These are phyloP conservation scores for Elephas maximus DNA, from an alignment of 2,113 vertebrate genomes.

Conservation along the genomic window DNA sequence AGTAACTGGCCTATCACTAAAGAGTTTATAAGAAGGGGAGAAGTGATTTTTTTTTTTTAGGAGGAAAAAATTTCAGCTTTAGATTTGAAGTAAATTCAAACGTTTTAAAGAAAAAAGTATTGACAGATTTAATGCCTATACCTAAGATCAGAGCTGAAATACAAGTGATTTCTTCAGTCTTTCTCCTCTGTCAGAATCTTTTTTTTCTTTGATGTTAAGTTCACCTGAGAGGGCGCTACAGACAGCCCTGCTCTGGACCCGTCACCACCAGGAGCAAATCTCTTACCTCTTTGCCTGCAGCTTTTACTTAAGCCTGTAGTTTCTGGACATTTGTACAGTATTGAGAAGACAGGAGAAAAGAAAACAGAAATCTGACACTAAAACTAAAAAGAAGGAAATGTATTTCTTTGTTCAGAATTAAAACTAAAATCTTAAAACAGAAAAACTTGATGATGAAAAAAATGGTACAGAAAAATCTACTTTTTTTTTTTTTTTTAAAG, in stretches of 20 bases:
- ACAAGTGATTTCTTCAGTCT: constrained; percentile 88
- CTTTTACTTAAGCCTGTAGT: constrained; percentile 93
- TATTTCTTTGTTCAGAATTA: constrained; percentile 99
- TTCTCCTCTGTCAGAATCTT: constrained; percentile 89
- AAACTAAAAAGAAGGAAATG: constrained; percentile 95
- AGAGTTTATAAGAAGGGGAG: constrained; percentile 87
- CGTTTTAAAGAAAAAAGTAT: constrained; percentile 88
- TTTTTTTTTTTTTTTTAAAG: neutral
- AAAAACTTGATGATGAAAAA: constrained; percentile 93
- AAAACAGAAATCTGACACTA: constrained; percentile 93
- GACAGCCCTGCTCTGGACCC: constrained; percentile 90
- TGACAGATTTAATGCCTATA: constrained; percentile 90
- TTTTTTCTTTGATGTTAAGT: constrained; percentile 78
- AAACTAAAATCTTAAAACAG: constrained; percentile 98
- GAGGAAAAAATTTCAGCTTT: constrained; percentile 87
- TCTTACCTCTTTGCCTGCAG: constrained; percentile 93
- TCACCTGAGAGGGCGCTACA: constrained; percentile 88
- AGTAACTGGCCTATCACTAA: constrained; percentile 88
- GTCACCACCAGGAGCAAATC: constrained; percentile 88
- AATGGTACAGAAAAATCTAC: neutral
- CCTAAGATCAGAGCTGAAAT: constrained; percentile 89
- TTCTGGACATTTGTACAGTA: constrained; percentile 95
- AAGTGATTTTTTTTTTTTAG: constrained; percentile 82
- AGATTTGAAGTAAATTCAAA: constrained; percentile 89
- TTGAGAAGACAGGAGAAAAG: constrained; percentile 96